Conservation (phyloP, 2,113 vertebrate genomes). For the Tragelaphus imberbis region DNA sequence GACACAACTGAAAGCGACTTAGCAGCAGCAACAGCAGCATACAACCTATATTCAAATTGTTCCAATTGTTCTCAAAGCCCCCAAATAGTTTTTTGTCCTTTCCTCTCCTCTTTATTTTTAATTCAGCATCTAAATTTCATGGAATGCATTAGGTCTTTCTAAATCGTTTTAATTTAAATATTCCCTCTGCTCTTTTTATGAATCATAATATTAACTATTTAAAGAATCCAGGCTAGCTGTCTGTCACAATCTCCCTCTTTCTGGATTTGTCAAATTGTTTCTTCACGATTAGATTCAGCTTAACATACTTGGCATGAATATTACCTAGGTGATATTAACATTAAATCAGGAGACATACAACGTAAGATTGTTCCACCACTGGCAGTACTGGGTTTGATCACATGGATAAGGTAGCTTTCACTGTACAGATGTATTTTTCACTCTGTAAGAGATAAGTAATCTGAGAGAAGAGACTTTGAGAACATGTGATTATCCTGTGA, state of each 20-base stretch:
- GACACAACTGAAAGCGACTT: too few species aligned
- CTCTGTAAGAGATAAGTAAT: not conserved
- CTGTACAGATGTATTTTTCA: not conserved
- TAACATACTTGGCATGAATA: slow-evolving; percentile 1
- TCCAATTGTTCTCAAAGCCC: not conserved
- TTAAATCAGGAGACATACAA: not conserved
- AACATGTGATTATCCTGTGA: not conserved
- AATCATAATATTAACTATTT: not conserved
- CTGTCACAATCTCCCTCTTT: slow-evolving; percentile 26
- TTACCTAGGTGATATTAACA: not conserved
- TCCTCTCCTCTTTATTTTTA: not conserved
- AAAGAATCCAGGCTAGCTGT: not conserved
- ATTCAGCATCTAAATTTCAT: not conserved
- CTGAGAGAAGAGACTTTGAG: not conserved
- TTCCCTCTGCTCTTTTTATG: not conserved
- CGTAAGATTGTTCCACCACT: not conserved
- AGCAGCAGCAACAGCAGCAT: not conserved
- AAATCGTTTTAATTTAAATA: not conserved
- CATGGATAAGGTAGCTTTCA: not conserved
- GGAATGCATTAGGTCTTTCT: not conserved
- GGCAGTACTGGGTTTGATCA: not conserved
- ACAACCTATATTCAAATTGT: not conserved
- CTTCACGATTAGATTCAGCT: not conserved
- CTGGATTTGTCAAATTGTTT: not conserved
- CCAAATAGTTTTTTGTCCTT: not conserved